Conservation (phyloP, 1,140 invertebrate genomes). For the Drosophila baimaii region DNA sequence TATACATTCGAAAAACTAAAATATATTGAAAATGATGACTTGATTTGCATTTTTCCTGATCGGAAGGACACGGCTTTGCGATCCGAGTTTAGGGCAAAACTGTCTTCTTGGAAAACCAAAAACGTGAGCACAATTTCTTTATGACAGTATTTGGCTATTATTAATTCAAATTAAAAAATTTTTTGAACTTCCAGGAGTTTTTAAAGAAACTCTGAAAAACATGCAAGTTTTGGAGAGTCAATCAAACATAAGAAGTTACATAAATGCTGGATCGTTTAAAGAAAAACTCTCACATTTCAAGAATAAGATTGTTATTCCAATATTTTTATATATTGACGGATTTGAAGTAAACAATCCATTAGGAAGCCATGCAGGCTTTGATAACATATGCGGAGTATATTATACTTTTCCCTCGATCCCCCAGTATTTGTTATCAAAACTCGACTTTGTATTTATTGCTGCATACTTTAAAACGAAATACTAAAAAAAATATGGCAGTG, state of each 20-base stretch:
- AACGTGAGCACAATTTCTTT: not conserved
- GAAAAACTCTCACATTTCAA: not conserved
- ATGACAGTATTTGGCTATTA: not conserved
- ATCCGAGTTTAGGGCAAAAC: not conserved
- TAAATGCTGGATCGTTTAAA: not conserved
- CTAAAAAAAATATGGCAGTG: not conserved
- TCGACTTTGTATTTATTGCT: constrained; percentile 1
- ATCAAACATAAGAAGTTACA: too few relatives aligned
- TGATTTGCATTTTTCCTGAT: not conserved
- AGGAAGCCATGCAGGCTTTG: not conserved
- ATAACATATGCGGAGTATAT: not conserved
- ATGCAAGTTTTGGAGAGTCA: too few relatives aligned
- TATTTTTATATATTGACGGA: constrained; percentile 1
- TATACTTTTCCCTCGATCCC: constrained; percentile 3
- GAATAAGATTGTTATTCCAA: not conserved
- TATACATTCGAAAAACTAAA: not conserved
- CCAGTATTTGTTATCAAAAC: not conserved
- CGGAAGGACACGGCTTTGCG: constrained; percentile 1
- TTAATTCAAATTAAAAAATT: too few relatives aligned
- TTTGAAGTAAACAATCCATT: constrained; percentile 10
- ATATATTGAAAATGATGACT: not conserved
- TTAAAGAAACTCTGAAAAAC: too few relatives aligned
- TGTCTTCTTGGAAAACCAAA: not conserved
- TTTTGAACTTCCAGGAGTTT: too few relatives aligned
- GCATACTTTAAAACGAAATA: not conserved